Evolutionary conservation across 2,797 vertebrate species (phyloP).

Genomic region (Rhinichthys osculus): DNA sequence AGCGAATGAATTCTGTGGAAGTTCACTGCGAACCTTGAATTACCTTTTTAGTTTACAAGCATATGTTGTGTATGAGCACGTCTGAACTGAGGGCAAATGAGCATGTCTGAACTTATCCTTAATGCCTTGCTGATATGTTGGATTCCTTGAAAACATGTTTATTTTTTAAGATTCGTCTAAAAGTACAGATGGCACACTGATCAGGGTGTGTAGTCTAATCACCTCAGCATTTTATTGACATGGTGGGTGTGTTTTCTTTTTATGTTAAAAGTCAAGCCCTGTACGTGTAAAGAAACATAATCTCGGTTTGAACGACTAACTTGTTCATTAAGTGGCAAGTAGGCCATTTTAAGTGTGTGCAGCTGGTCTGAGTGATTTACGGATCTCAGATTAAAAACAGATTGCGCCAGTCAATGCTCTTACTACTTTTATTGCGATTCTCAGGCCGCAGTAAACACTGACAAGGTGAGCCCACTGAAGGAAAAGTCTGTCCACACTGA

Average conservation of each 20-base stretch:
- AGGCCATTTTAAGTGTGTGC: slow-evolving; percentile 6
- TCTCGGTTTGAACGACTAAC: slow-evolving; percentile 39
- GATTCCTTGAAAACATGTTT: slow-evolving; percentile 4
- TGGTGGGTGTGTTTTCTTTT: slow-evolving; percentile 46
- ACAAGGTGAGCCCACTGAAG: slow-evolving; percentile 58
- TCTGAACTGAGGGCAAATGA: not conserved
- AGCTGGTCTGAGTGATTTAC: slow-evolving; percentile 8
- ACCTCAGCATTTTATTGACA: slow-evolving; percentile 33
- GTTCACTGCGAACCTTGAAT: not conserved
- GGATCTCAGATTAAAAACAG: slow-evolving; percentile 26
- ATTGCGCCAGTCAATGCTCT: not conserved
- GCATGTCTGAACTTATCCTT: slow-evolving; percentile 7
- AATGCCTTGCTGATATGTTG: not conserved
- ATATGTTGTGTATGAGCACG: not conserved
- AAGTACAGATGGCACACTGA: slow-evolving; percentile 16
- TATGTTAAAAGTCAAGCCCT: slow-evolving; percentile 31
- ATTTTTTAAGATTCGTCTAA: slow-evolving; percentile 25
- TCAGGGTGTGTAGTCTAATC: slow-evolving; percentile 50
- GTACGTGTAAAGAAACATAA: not conserved
- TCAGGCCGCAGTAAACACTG: slow-evolving; percentile 69
- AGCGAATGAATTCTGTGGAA: slow-evolving; percentile 20
- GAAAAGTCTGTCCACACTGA: slow-evolving; percentile 56
- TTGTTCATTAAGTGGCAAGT: slow-evolving; percentile 21
- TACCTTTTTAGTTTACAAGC: not conserved
- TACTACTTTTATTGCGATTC: slow-evolving; percentile 40